These are phyloP conservation scores for Psilanteris sp. DNA, from an alignment of 1,140 invertebrate species.

Conservation along the genomic window DNA sequence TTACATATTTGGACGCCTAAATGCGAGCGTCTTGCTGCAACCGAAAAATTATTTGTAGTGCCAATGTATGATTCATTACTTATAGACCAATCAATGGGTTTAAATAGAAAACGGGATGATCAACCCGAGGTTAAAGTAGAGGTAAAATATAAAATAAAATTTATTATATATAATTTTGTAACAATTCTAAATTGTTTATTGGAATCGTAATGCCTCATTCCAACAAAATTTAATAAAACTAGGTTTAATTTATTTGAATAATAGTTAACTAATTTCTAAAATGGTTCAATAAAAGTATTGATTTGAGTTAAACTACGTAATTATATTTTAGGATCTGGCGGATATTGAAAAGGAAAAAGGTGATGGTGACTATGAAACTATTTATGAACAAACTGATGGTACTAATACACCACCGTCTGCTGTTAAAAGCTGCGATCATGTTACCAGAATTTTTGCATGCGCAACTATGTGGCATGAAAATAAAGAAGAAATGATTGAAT, in stretches of 20 bases:
- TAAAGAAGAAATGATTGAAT: constrained; percentile 96
- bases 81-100: constrained; percentile 97
- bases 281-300: no score
- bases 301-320: no score
- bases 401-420: constrained; percentile 88
- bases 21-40: constrained; percentile 96
- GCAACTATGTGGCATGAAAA: constrained; percentile 99
- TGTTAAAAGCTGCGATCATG: constrained; percentile 93
- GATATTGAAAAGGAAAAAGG: constrained; percentile 95
- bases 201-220: no score
- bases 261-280: no score
- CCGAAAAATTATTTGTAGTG: constrained; percentile 96
- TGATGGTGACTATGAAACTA: constrained; percentile 95
- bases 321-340: constrained; percentile 86
- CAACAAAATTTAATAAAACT: no score
- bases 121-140: constrained; percentile 96
- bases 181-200: no score
- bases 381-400: constrained; percentile 93
- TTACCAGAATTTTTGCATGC: constrained; percentile 97
- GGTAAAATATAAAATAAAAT: no score
- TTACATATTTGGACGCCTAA: constrained; percentile 98
- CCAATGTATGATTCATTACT: constrained; percentile 96
- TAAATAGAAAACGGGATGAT: constrained; percentile 96
- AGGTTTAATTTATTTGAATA: no score
- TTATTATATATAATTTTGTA: no score